These are phyloP conservation scores for Apodemia hepburni DNA, from an alignment of 2,888 invertebrate species.

Conservation along the genomic window DNA sequence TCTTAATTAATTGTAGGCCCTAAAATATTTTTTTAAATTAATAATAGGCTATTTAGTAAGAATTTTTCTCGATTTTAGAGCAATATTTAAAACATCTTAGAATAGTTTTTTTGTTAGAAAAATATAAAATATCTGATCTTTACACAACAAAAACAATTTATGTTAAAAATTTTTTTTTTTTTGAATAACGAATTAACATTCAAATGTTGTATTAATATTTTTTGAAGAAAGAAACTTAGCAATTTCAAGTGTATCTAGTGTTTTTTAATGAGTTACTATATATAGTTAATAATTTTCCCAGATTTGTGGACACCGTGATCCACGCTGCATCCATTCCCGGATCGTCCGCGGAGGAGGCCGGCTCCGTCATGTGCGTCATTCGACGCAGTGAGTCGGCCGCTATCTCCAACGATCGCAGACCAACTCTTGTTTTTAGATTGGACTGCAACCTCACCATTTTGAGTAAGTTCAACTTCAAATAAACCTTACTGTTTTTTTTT, in stretches of 20 bases:
- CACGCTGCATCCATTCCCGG: conserved; percentile 83
- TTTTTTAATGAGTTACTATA: conserved; percentile 31
- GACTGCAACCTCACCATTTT: conserved; percentile 92
- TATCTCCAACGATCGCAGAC: conserved; percentile 73
- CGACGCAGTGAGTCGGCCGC: conserved; percentile 81
- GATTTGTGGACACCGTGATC: conserved; percentile 84
- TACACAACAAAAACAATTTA: too few species aligned
- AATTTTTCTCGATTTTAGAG: too few species aligned
- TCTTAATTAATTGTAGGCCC: too few species aligned
- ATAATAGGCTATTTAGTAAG: too few species aligned
- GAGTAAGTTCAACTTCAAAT: conserved; percentile 55
- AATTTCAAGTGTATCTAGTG: background rate
- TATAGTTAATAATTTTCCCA: conserved; percentile 63
- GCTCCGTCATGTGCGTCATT: conserved; percentile 82
- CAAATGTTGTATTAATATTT: too few species aligned
- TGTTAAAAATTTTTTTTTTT: too few species aligned
- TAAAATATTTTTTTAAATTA: too few species aligned
- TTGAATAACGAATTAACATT: too few species aligned
- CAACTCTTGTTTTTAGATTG: conserved; percentile 88
- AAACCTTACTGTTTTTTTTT: background rate
- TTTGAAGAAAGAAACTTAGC: too few species aligned
- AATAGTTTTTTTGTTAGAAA: too few species aligned
- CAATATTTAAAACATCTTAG: too few species aligned
- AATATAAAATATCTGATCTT: too few species aligned
- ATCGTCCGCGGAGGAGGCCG: conserved; percentile 77